Evolutionary conservation across 2,113 vertebrate species (phyloP).

Genomic region (Actenoides lindsayi): DNA sequence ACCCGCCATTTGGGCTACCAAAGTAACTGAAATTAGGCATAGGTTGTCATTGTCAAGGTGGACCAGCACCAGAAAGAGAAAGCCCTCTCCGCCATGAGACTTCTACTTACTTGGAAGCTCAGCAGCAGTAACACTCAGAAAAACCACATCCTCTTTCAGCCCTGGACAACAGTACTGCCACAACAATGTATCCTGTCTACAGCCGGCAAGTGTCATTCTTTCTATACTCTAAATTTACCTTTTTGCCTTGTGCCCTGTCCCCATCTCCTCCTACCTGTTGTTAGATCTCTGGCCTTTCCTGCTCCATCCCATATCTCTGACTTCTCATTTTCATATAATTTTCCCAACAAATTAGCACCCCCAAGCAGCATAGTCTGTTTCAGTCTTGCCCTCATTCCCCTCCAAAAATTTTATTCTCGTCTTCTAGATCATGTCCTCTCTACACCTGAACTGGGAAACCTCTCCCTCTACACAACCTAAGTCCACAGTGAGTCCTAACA

Average conservation of each 20-base stretch:
- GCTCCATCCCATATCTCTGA: fast-evolving
- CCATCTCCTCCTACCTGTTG: background rate
- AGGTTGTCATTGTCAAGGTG: background rate
- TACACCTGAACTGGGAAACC: background rate
- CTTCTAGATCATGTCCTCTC: background rate
- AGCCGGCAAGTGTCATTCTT: fast-evolving
- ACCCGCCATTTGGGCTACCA: background rate
- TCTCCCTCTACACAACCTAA: background rate
- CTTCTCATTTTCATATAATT: background rate
- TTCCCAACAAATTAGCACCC: background rate
- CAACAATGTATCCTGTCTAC: background rate
- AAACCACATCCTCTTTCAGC: background rate
- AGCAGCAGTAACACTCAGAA: fast-evolving
- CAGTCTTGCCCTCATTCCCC: background rate
- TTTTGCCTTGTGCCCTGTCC: background rate
- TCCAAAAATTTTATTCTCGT: background rate
- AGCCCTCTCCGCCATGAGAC: background rate
- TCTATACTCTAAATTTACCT: background rate
- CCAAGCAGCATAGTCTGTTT: background rate
- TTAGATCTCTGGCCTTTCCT: background rate
- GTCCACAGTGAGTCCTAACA: background rate
- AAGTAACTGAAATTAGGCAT: background rate
- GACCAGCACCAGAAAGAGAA: background rate
- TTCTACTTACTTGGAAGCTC: background rate
- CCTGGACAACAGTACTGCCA: background rate